Evolutionary conservation across 2,888 invertebrate genomes (phyloP).

Genomic region (Andricus quercusramuli): DNA sequence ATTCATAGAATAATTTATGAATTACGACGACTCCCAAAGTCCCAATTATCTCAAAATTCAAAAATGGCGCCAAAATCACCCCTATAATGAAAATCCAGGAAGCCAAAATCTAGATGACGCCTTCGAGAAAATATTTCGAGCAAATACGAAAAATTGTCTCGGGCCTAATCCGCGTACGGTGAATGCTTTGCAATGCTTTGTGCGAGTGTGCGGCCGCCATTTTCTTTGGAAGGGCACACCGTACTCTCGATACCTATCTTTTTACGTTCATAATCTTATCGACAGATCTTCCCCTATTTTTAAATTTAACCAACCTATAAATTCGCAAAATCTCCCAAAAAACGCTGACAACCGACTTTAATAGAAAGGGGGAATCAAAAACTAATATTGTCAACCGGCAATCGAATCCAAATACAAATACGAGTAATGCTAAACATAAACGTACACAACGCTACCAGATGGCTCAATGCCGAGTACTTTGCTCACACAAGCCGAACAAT

Average conservation of each 20-base stretch:
- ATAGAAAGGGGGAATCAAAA: not conserved
- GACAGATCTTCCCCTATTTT: not conserved
- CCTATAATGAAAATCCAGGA: not conserved
- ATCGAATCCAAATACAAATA: constrained; percentile 22
- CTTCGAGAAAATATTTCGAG: constrained; percentile 13
- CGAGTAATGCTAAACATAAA: constrained; percentile 36
- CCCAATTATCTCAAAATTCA: not conserved
- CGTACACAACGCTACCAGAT: constrained; percentile 41
- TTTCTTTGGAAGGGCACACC: constrained; percentile 73
- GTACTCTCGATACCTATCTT: constrained; percentile 56
- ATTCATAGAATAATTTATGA: constrained; percentile 37
- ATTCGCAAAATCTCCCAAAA: not conserved
- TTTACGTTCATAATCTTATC: constrained; percentile 36
- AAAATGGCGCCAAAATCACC: not conserved
- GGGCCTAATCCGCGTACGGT: constrained; percentile 37
- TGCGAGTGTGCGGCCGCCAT: constrained; percentile 73
- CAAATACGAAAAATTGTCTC: constrained; percentile 33
- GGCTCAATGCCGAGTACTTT: constrained; percentile 27
- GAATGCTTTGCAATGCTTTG: constrained; percentile 69
- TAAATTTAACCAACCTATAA: not conserved
- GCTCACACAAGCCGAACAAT: not conserved
- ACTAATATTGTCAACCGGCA: constrained; percentile 11
- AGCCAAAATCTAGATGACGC: constrained; percentile 3
- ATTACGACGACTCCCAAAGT: constrained; percentile 8
- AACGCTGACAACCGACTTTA: not conserved